phyloP scores from a whole-genome alignment of 2,888 invertebrate species.

The Drosophila subsilvestris region DNA sequence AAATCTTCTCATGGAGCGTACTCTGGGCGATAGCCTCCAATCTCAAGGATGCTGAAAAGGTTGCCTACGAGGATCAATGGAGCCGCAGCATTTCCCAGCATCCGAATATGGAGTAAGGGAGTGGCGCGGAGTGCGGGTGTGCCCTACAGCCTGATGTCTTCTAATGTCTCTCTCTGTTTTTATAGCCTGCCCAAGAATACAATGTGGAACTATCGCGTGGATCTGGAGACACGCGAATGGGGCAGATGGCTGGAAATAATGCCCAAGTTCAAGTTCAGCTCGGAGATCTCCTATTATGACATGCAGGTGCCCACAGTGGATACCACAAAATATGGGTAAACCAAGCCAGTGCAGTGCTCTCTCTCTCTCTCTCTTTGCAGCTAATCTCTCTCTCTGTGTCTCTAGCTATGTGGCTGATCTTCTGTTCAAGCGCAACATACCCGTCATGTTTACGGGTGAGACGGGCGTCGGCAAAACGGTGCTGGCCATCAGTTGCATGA shows the following conservation, averaged over 20 bases:
- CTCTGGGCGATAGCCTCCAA: conserved; percentile 96
- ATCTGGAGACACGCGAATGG: conserved; percentile 88
- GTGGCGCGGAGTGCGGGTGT: too few species aligned
- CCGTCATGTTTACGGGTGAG: conserved; percentile 95
- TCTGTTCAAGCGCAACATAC: conserved; percentile 88
- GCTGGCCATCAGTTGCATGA: conserved; percentile 90
- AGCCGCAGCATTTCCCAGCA: conserved; percentile 86
- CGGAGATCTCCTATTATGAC: conserved; percentile 91
- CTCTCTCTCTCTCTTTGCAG: too few species aligned
- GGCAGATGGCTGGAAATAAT: conserved; percentile 92
- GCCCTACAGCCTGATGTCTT: too few species aligned
- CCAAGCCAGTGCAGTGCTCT: too few species aligned
- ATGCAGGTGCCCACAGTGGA: conserved; percentile 96
- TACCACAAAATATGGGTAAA: conserved; percentile 92
- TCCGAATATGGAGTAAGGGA: conserved; percentile 66
- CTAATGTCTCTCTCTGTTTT: too few species aligned
- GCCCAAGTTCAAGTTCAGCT: conserved; percentile 89
- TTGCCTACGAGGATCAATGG: conserved; percentile 89
- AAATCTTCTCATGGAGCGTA: conserved; percentile 92
- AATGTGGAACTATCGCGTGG: conserved; percentile 91
- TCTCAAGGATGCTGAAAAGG: conserved; percentile 88
- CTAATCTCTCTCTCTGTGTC: not conserved
- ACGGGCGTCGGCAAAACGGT: conserved; percentile 96
- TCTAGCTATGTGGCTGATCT: conserved; percentile 85
- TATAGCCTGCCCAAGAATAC: conserved; percentile 87